These are phyloP conservation scores for Cryptops parisi DNA, from an alignment of 2,888 invertebrate genomes.

Conservation along the genomic window DNA sequence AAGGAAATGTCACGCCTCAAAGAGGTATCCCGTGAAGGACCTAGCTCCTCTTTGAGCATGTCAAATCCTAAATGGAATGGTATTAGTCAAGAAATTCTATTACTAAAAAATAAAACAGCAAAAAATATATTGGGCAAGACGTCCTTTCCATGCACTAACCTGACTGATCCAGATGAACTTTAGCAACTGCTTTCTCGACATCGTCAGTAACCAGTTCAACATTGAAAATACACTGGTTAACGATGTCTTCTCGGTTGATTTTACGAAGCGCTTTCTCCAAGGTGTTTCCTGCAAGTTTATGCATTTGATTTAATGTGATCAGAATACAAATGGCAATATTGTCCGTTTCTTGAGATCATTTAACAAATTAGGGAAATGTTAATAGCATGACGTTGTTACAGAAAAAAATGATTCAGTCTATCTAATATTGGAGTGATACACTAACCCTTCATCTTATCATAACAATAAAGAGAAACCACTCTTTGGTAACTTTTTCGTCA, in stretches of 20 bases:
- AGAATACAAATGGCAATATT: background rate
- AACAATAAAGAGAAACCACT: no score
- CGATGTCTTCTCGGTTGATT: conserved; percentile 82
- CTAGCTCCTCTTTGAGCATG: conserved; percentile 45
- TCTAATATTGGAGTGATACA: no score
- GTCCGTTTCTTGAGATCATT: background rate
- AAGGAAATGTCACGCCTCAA: conserved; percentile 47
- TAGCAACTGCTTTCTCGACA: conserved; percentile 50
- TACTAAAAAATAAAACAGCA: background rate
- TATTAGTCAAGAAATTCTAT: background rate
- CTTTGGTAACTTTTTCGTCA: no score
- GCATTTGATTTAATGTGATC: background rate
- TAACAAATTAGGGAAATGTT: no score
- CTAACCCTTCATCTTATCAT: no score
- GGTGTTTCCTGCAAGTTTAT: conserved; percentile 43
- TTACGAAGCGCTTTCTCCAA: conserved; percentile 69
- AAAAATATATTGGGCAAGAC: background rate
- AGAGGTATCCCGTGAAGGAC: conserved; percentile 54
- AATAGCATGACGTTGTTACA: no score
- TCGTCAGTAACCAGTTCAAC: conserved; percentile 64
- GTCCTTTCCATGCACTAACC: conserved; percentile 22
- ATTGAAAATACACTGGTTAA: conserved; percentile 66
- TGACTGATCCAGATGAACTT: conserved; percentile 36
- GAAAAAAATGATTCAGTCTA: no score
- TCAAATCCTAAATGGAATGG: conserved; percentile 43